A percentile compares a stretch with the other conserved stretches of the same genome.
Evolutionary conservation across 2,797 vertebrate species (phyloP).

Genomic region (Platyrinchus mystaceus): DNA sequence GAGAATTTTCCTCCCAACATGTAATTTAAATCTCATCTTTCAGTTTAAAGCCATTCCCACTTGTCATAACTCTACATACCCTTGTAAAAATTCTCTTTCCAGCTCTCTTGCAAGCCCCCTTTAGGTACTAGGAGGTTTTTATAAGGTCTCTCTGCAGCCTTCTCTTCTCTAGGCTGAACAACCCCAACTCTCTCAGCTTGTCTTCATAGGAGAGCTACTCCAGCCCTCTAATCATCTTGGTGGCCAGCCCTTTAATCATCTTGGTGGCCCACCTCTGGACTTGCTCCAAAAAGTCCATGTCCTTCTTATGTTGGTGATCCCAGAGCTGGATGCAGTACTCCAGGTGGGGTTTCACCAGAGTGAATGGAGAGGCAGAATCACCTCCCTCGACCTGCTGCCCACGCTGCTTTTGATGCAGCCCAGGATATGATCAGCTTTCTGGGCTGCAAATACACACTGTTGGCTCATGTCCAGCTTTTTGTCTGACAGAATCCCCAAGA

Average conservation of each 20-base stretch:
- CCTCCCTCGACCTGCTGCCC: fast-evolving
- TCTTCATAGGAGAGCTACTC: background rate
- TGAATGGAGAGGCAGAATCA: background rate
- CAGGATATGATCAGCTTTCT: background rate
- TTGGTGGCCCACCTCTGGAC: background rate
- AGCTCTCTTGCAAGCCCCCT: background rate
- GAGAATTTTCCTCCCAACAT: background rate
- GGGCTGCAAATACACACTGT: background rate
- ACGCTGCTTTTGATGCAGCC: background rate
- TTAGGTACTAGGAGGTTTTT: background rate
- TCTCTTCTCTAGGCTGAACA: background rate
- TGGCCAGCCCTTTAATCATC: background rate
- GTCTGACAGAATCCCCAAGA: background rate
- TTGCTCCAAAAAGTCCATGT: background rate
- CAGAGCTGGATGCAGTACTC: background rate
- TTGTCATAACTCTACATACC: background rate
- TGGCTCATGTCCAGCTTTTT: background rate
- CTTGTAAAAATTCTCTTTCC: background rate
- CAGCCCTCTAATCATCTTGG: background rate
- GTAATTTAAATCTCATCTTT: background rate
- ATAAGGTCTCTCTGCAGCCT: background rate
- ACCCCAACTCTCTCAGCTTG: background rate
- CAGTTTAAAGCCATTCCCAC: background rate
- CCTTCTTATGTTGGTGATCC: background rate
- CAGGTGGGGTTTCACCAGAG: background rate